Evolutionary conservation across 2,888 invertebrate species (phyloP).

Genomic region (Drosophila paranaensis): DNA sequence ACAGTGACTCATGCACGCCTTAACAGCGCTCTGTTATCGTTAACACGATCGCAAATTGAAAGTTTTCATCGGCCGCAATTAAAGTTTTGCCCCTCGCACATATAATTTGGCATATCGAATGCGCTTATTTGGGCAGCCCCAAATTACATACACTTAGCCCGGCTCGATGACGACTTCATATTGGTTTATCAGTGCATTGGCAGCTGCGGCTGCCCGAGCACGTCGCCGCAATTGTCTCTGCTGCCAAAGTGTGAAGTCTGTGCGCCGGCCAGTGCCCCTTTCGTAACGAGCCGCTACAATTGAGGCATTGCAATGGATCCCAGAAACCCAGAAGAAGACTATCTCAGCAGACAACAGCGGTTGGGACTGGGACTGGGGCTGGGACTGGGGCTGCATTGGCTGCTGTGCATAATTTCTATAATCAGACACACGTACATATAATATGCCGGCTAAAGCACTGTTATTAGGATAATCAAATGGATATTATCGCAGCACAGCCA

Average conservation of each 20-base stretch:
- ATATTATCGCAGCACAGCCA: constrained; percentile 83
- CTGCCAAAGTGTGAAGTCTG: constrained; percentile 78
- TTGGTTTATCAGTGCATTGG: constrained; percentile 13
- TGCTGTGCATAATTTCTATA: constrained; percentile 83
- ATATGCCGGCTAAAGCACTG: constrained; percentile 84
- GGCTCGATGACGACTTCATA: constrained; percentile 71
- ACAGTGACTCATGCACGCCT: constrained; percentile 62
- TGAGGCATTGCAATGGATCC: constrained; percentile 57
- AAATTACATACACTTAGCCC: constrained; percentile 68
- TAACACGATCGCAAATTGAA: constrained; percentile 75
- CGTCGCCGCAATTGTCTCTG: constrained; percentile 58
- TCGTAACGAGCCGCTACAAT: constrained; percentile 55
- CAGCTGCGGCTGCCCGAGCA: constrained; percentile 45
- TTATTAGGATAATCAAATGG: constrained; percentile 85
- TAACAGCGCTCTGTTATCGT: constrained; percentile 70
- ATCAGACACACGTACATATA: constrained; percentile 85
- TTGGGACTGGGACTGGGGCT: neutral
- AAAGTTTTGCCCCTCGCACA: constrained; percentile 45
- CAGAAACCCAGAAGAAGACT: neutral
- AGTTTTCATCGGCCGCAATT: constrained; percentile 66
- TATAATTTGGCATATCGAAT: constrained; percentile 75
- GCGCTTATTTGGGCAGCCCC: constrained; percentile 61
- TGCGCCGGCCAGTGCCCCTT: constrained; percentile 20
- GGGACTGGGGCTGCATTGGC: constrained; percentile 23
- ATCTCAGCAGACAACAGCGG: constrained; percentile 5